These are phyloP conservation scores for Desoria tigrina DNA, from an alignment of 2,888 invertebrate genomes.

Conservation along the genomic window DNA sequence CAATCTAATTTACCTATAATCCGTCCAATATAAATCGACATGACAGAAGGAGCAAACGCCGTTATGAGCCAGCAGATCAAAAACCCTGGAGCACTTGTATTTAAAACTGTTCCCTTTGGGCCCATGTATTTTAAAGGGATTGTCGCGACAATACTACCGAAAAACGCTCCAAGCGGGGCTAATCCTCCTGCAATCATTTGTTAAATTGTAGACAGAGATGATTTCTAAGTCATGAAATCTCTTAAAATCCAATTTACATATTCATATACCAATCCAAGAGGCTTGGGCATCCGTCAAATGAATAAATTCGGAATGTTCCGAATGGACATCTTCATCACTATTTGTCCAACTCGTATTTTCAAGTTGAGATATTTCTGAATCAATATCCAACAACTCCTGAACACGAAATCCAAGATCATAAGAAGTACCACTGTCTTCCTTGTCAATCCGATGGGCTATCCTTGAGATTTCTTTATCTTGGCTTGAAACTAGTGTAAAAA, in stretches of 20 bases:
- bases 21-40: slow-evolving; percentile 35
- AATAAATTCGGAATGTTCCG: slow-evolving; percentile 13
- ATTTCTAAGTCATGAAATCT: background rate
- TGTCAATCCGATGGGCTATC: too few relatives aligned
- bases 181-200: slow-evolving; percentile 47
- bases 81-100: slow-evolving; percentile 35
- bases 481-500: background rate
- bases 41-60: slow-evolving; percentile 35
- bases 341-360: background rate
- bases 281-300: slow-evolving; percentile 38
- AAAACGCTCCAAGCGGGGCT: slow-evolving; percentile 45
- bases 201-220: background rate
- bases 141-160: slow-evolving; percentile 41
- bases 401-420: background rate
- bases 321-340: background rate
- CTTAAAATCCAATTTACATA: background rate
- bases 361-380: background rate
- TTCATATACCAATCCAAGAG: slow-evolving; percentile 44
- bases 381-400: background rate
- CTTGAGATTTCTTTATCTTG: background rate
- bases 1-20: slow-evolving; percentile 44
- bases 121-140: slow-evolving; percentile 40
- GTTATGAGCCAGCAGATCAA: slow-evolving; percentile 44
- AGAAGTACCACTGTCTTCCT: background rate
- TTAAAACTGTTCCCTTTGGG: slow-evolving; percentile 44